Base-by-base conservation (phyloP, 2,113 vertebrate species). In the Rafetus swinhoei region DNA sequence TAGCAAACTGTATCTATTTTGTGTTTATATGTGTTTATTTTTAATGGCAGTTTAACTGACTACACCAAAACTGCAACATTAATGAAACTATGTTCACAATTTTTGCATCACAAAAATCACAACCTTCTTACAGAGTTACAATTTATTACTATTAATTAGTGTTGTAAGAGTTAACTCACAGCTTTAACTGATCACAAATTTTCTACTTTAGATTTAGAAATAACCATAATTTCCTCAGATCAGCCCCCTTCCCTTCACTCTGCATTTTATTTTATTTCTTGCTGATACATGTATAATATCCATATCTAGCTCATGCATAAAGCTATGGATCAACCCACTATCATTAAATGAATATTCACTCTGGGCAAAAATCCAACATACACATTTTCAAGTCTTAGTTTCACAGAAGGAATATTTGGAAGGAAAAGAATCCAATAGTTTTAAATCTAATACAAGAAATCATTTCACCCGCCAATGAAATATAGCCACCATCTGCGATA, bases 381-480 rank as follows among this genome's bases (percentile, higher is more conserved):
- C 29, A 55, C 60, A 52, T 89, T 85, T 72, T 55, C 83, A 86
- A 53, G 60, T 59, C n/a, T 81, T 87, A 77, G 15, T 65, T 84
- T 80, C 81, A 84, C 32, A 69, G 19, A 82, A 60, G 90, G 80
- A 95, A 95, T 54, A 89, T 87, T 85, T 90, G 82, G 79, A 93
- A 94, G 97, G 79, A 19, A 60, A 35, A 86, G 53, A 89, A 2
- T 84, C 2, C 87, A 59, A 81, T 3, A 62, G 65, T 88, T 95
- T 96, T 92, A 93, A 87, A 74, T 86, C 72, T 88, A 88, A 92
- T 76, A 86, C 54, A 87, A 87, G 35, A 54, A 32, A 93, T 82
- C 90, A 93, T 84, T 91, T 93, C 39, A 90, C 24, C 79, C 69
- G 86, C 5, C 24, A 62, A 27, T 83, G 79, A 93, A 90, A 88